A percentile compares a stretch with the other conserved stretches of the same genome.
phyloP scores from a whole-genome alignment of 2,797 vertebrate genomes.

The Oreortyx pictus region DNA sequence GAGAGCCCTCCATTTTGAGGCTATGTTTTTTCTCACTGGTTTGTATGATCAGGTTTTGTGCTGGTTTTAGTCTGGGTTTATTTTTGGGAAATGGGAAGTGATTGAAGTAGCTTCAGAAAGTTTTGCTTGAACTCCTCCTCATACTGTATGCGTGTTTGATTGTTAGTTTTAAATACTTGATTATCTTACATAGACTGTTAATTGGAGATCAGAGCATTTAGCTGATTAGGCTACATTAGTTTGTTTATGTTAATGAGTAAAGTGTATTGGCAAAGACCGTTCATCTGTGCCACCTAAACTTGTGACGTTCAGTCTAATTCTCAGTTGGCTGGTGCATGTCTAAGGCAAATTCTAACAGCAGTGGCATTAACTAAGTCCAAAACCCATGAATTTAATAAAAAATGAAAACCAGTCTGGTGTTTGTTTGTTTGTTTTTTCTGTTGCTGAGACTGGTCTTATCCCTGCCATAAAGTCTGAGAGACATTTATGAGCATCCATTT shows the following conservation, averaged over 20 bases:
- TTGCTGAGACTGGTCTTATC: neutral
- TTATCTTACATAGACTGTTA: neutral
- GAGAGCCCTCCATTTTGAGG: neutral
- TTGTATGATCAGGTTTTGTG: neutral
- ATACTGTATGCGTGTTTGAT: neutral
- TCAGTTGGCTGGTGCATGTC: accelerated
- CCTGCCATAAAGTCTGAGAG: neutral
- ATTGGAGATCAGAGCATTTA: slow-evolving; percentile 8
- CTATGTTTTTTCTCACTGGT: neutral
- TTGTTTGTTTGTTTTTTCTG: neutral
- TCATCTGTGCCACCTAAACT: neutral
- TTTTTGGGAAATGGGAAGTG: neutral
- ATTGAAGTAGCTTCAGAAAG: neutral
- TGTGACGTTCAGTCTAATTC: neutral
- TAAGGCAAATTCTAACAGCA: neutral
- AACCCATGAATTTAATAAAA: neutral
- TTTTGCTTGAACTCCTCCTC: neutral
- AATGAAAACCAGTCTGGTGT: neutral
- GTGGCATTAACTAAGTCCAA: neutral
- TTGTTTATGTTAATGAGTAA: neutral
- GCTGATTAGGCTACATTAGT: neutral
- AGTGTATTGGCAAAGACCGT: neutral
- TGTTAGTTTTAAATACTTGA: slow-evolving; percentile 8
- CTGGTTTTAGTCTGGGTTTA: neutral
- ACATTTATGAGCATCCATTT: neutral